Base-by-base conservation (phyloP, 2,113 vertebrate species). In the Rhinogobius similis region DNA sequence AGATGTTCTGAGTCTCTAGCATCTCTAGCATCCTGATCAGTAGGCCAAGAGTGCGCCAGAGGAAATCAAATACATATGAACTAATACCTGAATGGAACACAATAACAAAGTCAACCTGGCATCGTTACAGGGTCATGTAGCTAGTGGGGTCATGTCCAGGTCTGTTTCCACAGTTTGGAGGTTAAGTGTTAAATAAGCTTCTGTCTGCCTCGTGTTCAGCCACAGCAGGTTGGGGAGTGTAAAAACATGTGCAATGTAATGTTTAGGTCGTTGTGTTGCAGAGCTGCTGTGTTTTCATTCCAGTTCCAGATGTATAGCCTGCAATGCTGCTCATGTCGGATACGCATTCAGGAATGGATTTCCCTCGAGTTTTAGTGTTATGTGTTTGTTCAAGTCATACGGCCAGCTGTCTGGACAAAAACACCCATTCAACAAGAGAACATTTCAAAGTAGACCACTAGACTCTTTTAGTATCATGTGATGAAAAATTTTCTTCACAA, bases 271-370 rank as follows among this genome's bases (percentile, higher is more conserved):
- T 55, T 18, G 64, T 36, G 43, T 77, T 77, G 65, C 67, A 43
- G 70, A 67, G 59, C 62, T 69, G 68, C 79, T 78, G 70, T 79
- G 81, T 83, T 87, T 87, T 85, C 72, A 82, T 81, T 87, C 78
- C 77, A 73, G 70, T 63, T 85, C 69, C 72, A 86, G 82, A 86
- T 90, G 86, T 84, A 86, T 70, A 83, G 76, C 61, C 53, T 44
- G 65, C 62, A 79, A 78, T 36, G 53, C 58, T 69, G 62, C 70
- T 83, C 36, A 5, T 80, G 69, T 67, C 77, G 73, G 76, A 86
- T 73, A 73, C 68, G 75, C 21, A 13, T 74, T 83, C 72, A 85
- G 77, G 81, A 89, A 87, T 82, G 83, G 74, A 77, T 75, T 58
- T 82, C 75, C 77, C 75, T 65, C 61, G 78, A 82, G 82, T 71